phyloP scores from a whole-genome alignment of 2,888 invertebrate species.

The Chrysina gloriosa region DNA sequence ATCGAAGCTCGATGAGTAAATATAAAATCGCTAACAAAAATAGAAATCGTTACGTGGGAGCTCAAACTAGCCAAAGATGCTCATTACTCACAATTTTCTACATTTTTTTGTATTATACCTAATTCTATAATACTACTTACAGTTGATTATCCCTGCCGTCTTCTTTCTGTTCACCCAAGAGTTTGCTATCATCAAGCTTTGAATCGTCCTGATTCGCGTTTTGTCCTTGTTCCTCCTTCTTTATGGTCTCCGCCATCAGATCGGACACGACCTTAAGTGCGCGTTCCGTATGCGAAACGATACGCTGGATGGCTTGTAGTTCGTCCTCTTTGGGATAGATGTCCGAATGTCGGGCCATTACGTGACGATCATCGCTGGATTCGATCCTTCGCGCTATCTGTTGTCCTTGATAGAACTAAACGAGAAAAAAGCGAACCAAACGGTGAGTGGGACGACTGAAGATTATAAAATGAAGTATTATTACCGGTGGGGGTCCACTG shows the following conservation, averaged over 20 bases:
- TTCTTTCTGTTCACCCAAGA: slow-evolving; percentile 68
- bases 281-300: slow-evolving; percentile 92
- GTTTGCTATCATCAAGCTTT: slow-evolving; percentile 61
- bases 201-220: slow-evolving; percentile 50
- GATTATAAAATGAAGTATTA: neutral
- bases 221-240: slow-evolving; percentile 53
- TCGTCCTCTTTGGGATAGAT: slow-evolving; percentile 95
- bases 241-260: slow-evolving; percentile 76
- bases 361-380: slow-evolving; percentile 96
- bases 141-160: slow-evolving; percentile 86
- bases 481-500: slow-evolving; percentile 64
- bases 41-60: no score
- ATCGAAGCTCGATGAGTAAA: no score
- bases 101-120: no score
- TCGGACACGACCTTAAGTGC: slow-evolving; percentile 96
- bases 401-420: slow-evolving; percentile 69
- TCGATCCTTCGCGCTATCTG: slow-evolving; percentile 82
- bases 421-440: slow-evolving; percentile 4
- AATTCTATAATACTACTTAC: slow-evolving; percentile 68
- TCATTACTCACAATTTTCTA: no score
- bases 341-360: slow-evolving; percentile 90
- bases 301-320: slow-evolving; percentile 88
- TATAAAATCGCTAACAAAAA: no score
- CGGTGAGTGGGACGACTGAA: neutral
- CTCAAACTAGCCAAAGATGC: no score